phyloP scores from a whole-genome alignment of 2,797 vertebrate genomes.

The Coregonus suidteri region DNA sequence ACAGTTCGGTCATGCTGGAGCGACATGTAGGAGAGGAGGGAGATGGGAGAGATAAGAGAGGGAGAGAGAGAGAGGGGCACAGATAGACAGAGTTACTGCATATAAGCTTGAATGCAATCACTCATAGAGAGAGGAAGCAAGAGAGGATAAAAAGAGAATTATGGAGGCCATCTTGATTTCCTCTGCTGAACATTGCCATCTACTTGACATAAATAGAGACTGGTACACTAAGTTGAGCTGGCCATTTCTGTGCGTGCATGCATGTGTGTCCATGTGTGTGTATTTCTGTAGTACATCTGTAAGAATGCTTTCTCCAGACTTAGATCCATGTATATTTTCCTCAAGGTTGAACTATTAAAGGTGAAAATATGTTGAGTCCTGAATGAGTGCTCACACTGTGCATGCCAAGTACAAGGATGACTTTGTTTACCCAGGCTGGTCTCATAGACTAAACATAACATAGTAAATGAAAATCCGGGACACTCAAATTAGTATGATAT shows the following conservation, averaged over 20 bases:
- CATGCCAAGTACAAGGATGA: constrained; percentile 16
- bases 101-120: neutral
- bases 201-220: neutral
- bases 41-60: neutral
- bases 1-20: neutral
- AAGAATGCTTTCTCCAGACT: neutral
- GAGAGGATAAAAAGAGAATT: neutral
- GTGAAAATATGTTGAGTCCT: constrained; percentile 16
- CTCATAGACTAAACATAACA: too few species aligned
- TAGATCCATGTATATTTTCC: constrained; percentile 13
- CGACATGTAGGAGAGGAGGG: neutral
- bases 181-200: constrained; percentile 3
- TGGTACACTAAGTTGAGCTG: neutral
- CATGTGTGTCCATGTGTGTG: neutral
- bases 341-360: constrained; percentile 20
- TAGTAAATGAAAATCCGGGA: too few species aligned
- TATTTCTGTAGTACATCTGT: neutral
- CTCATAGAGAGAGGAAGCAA: neutral
- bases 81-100: neutral
- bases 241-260: neutral
- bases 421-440: too few species aligned
- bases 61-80: neutral
- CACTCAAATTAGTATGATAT: too few species aligned
- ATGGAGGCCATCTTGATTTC: constrained; percentile 2
- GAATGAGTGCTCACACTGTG: constrained; percentile 30